A percentile compares a stretch with the other conserved stretches of the same genome.
Evolutionary conservation across 1,140 invertebrate genomes (phyloP).

Genomic region (Papilio helenus): DNA sequence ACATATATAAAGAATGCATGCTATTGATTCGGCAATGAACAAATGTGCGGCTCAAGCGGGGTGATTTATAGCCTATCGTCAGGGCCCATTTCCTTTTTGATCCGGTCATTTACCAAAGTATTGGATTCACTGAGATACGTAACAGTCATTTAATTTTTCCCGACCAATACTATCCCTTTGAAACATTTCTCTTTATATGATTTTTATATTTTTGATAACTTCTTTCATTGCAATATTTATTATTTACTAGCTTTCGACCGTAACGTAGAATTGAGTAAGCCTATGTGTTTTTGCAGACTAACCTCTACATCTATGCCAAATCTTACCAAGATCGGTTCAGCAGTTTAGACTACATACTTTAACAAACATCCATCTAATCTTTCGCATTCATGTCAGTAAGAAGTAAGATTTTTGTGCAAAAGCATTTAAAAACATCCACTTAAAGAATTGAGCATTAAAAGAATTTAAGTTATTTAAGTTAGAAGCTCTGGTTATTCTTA

Average conservation of each 20-base stretch:
- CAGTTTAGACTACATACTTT: too few relatives aligned
- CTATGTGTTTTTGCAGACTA: too few relatives aligned
- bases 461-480: background rate
- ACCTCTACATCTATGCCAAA: too few relatives aligned
- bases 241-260: too few relatives aligned
- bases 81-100: conserved; percentile 31
- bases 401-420: background rate
- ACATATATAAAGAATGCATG: conserved; percentile 5
- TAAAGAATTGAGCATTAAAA: background rate
- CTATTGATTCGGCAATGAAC: conserved; percentile 26
- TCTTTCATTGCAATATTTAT: too few relatives aligned
- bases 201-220: background rate
- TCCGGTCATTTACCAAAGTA: conserved; percentile 32
- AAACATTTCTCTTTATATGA: background rate
- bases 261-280: too few relatives aligned
- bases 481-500: conserved; percentile 10
- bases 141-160: conserved; percentile 23
- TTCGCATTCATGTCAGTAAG: too few relatives aligned
- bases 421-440: background rate
- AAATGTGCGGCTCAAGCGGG: conserved; percentile 15
- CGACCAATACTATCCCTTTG: conserved; percentile 4
- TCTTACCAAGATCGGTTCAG: too few relatives aligned
- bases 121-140: conserved; percentile 27
- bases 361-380: too few relatives aligned
- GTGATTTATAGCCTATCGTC: conserved; percentile 34